Evolutionary conservation across 1,140 invertebrate species (phyloP).

Genomic region (Whitmania pigra): DNA sequence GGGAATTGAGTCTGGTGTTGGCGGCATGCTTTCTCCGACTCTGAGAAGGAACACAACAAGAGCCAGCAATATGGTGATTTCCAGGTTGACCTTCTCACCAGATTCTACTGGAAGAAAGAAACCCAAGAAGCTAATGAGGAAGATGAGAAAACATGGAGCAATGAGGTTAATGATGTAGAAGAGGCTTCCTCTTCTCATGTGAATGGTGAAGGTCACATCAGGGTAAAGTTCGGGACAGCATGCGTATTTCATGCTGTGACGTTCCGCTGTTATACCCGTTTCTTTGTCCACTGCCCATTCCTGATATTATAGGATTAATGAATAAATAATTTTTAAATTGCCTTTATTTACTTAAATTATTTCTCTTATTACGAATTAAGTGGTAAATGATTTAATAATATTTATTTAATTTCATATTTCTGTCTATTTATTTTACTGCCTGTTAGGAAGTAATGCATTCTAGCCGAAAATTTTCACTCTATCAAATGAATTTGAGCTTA

Average conservation of each 20-base stretch:
- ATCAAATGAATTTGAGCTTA: no score
- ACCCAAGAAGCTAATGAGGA: conserved; percentile 84
- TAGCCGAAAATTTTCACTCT: no score
- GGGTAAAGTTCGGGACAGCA: conserved; percentile 80
- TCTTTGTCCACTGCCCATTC: conserved; percentile 25
- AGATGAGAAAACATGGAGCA: conserved; percentile 40
- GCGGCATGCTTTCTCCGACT: conserved; percentile 83
- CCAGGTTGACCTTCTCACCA: conserved; percentile 62
- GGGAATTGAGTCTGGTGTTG: conserved; percentile 71
- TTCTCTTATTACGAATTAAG: no score
- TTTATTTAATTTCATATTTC: no score
- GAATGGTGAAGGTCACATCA: conserved; percentile 92
- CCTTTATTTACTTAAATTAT: no score
- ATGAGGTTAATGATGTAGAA: conserved; percentile 62
- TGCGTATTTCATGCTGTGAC: conserved; percentile 52
- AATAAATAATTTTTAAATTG: no score
- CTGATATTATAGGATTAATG: neutral
- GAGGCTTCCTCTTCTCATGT: conserved; percentile 82
- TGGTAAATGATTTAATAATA: no score
- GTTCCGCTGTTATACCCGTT: conserved; percentile 23
- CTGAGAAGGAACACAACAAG: conserved; percentile 47
- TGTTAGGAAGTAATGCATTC: no score
- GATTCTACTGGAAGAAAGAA: conserved; percentile 93
- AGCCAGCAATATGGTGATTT: conserved; percentile 49
- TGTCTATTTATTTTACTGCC: no score